Base-by-base conservation (phyloP, 1,140 invertebrate species). In the Cyclina sinensis region DNA sequence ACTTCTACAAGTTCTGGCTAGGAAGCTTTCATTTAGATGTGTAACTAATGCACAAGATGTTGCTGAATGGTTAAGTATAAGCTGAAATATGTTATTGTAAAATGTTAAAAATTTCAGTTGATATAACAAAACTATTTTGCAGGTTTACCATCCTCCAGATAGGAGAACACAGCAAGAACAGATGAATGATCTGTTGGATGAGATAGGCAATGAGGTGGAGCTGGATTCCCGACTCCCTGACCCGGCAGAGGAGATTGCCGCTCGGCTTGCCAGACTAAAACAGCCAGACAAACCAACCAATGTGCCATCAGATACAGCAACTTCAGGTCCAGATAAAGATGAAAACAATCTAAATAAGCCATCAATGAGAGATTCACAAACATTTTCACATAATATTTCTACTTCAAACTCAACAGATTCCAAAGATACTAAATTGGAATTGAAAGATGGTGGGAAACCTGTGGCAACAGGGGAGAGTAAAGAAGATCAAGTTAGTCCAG, bases 171-270 rank as follows among this genome's bases (percentile, higher is more conserved):
- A 95, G 73, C 89, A 92, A 37, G 84, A 94, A 46, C 92, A 95
- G 83, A 91, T 94, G 4, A 91, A 94, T 90, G 93, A 94, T 27
- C 86, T 95, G 32, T 80, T 95, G 27, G 91, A 94, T 74, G 93
- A 95, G 86, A 94, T 95, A 9, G 74, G 86, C 30, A 90, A 90
- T 86, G 94, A 95, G 86, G 93, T 95, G 24, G 92, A 93, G 35
- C 89, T 95, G n/a, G 94, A 95, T 76, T 91, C 90, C 9, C 86
- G 74, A 14, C 46, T 81, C 27, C 90, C 91, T 12, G 91, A 94
- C 79, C 92, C 93, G 27, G 92, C 80, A 0, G 68, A 84, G 46
- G 89, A 93, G 16, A 86, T 94, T 18, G 90, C 92, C 70, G 35
- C 87, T 9, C 86, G 93, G 70, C 86, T 94, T 12, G 86, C 89